Percentiles rank a stretch among this genome's conserved stretches.
phyloP scores from a whole-genome alignment of 2,888 invertebrate species.

The Luperina nickerlii region DNA sequence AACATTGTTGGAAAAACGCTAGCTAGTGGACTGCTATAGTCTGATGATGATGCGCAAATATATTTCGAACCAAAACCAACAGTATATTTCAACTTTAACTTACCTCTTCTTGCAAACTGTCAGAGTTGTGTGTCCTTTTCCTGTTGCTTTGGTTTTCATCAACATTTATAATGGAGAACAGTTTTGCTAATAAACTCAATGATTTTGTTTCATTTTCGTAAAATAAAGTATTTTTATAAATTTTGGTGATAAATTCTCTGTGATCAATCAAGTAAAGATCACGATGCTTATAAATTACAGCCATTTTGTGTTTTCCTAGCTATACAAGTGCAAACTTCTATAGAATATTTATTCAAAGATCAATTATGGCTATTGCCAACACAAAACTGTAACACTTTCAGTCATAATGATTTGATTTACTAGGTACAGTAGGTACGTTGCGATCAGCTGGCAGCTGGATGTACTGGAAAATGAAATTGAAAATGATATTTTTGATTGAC shows the following conservation, averaged over 20 bases:
- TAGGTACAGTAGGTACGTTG: neutral
- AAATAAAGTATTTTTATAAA: conserved; percentile 75
- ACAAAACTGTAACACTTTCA: conserved; percentile 6
- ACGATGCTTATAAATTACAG: conserved; percentile 49
- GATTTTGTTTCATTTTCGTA: conserved; percentile 58
- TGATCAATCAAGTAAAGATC: conserved; percentile 77
- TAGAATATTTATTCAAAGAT: neutral
- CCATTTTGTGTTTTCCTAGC: conserved; percentile 18
- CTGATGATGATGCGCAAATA: neutral
- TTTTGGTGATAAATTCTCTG: conserved; percentile 69
- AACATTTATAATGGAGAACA: conserved; percentile 76
- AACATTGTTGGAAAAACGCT: neutral
- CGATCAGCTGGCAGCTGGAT: conserved; percentile 7
- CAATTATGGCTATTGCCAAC: neutral
- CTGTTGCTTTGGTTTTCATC: conserved; percentile 64
- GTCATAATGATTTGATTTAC: neutral
- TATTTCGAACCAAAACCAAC: neutral
- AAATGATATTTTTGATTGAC: neutral
- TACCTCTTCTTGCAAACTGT: conserved; percentile 76
- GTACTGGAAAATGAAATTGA: neutral
- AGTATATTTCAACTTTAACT: conserved; percentile 36
- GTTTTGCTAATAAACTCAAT: conserved; percentile 69
- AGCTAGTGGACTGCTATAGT: neutral
- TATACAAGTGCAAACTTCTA: neutral
- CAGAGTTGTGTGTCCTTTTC: conserved; percentile 72